These are phyloP conservation scores for Lepidurus arcticus DNA, from an alignment of 1,140 invertebrate genomes.

Conservation along the genomic window DNA sequence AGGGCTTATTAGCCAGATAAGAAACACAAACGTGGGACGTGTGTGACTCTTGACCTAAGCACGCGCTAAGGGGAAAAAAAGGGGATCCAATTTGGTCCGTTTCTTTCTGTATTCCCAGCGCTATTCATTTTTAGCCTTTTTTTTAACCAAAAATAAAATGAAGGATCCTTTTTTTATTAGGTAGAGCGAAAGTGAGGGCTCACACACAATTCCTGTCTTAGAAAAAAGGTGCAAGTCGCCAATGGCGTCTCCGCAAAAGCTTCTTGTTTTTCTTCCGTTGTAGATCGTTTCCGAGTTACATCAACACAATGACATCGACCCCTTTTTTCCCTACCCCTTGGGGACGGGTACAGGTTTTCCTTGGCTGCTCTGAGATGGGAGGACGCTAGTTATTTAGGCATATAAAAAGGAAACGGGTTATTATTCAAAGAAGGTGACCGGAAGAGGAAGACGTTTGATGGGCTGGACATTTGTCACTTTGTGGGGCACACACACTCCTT, in stretches of 20 bases:
- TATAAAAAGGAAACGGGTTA: background rate
- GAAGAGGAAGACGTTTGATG: background rate
- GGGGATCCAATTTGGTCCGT: background rate
- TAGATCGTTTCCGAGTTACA: background rate
- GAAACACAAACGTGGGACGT: background rate
- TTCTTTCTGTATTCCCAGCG: background rate
- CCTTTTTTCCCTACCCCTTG: background rate
- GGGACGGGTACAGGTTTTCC: background rate
- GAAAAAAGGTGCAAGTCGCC: background rate
- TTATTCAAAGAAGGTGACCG: background rate
- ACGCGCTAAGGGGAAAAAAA: background rate
- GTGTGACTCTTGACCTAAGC: slow-evolving; percentile 14
- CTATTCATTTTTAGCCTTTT: background rate
- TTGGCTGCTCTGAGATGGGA: background rate
- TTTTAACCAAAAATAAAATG: background rate
- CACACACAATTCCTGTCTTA: background rate
- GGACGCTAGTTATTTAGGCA: background rate
- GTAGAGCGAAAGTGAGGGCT: background rate
- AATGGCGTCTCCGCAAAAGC: background rate
- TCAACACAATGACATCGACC: background rate
- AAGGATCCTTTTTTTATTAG: background rate
- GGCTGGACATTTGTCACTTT: background rate
- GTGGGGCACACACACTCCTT: background rate
- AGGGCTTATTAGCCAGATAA: slow-evolving; percentile 10
- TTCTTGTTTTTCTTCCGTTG: background rate